phyloP scores from a whole-genome alignment of 2,797 vertebrate genomes.

The Acanthopagrus latus region DNA sequence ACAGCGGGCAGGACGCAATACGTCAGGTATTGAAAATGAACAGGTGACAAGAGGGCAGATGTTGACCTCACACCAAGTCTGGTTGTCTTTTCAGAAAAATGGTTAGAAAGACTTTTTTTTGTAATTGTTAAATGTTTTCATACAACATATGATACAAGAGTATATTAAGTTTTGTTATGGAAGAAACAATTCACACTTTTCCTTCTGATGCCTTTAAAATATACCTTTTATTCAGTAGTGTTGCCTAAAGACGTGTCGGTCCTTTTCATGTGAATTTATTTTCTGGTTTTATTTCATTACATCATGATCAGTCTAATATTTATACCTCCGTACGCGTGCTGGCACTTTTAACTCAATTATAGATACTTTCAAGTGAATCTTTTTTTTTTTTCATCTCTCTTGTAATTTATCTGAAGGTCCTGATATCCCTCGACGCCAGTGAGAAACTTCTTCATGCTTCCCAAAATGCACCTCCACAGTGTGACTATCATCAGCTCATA shows the following conservation, averaged over 20 bases:
- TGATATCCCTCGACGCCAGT: constrained; percentile 76
- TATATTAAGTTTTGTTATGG: neutral
- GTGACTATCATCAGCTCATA: constrained; percentile 76
- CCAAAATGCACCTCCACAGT: constrained; percentile 55
- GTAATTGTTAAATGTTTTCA: neutral
- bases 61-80: neutral
- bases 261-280: neutral
- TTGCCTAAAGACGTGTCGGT: neutral
- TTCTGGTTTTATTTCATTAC: neutral
- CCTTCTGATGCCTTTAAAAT: neutral
- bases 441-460: constrained; percentile 73
- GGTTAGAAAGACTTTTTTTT: neutral
- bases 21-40: constrained; percentile 84
- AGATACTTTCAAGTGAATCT: neutral
- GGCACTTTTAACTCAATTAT: neutral
- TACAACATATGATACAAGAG: neutral
- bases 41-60: neutral
- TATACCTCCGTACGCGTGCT: neutral
- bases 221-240: neutral
- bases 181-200: neutral
- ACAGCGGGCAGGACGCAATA: constrained; percentile 82
- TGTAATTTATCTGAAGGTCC: constrained; percentile 67
- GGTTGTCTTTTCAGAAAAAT: neutral
- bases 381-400: neutral
- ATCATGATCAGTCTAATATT: neutral